phyloP scores from a whole-genome alignment of 2,113 vertebrate species.

The Sus scrofa region DNA sequence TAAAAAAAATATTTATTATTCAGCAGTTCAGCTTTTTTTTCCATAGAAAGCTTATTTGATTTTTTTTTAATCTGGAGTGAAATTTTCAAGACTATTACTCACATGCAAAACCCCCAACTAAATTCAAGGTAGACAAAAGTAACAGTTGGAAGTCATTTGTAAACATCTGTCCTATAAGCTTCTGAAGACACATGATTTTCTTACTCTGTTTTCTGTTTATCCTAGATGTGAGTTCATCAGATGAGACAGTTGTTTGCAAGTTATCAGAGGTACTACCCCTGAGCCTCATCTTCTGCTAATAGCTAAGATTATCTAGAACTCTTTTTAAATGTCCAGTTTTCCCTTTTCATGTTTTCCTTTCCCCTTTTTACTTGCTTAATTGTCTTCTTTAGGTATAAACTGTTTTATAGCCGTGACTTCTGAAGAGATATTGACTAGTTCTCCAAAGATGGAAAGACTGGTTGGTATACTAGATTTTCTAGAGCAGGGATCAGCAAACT shows the following conservation, averaged over 20 bases:
- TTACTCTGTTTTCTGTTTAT: constrained; percentile 47
- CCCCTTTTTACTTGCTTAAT: constrained; percentile 25
- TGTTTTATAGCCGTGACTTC: constrained; percentile 46
- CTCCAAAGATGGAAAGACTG: constrained; percentile 34
- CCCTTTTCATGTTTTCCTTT: background rate
- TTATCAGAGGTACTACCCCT: background rate
- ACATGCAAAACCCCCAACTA: background rate
- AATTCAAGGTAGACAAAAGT: constrained; percentile 49
- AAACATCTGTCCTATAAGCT: constrained; percentile 29
- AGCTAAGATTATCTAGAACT: background rate
- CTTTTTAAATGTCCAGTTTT: background rate
- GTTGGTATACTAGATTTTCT: background rate
- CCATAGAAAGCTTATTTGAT: constrained; percentile 41
- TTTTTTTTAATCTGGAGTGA: constrained; percentile 11
- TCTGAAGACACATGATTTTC: background rate
- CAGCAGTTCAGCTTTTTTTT: constrained; percentile 49
- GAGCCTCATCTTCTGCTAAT: background rate
- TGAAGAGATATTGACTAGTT: constrained; percentile 53
- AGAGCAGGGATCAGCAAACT: constrained; percentile 20
- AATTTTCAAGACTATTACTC: background rate
- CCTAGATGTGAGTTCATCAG: constrained; percentile 10
- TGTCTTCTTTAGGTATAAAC: constrained; percentile 25
- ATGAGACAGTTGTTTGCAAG: constrained; percentile 1
- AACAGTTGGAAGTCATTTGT: constrained; percentile 26
- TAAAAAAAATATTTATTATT: background rate